A percentile compares a stretch with the other conserved stretches of the same genome.
Conservation (phyloP, 2,888 invertebrate genomes). For the Chalcosyrphus nemorum region DNA sequence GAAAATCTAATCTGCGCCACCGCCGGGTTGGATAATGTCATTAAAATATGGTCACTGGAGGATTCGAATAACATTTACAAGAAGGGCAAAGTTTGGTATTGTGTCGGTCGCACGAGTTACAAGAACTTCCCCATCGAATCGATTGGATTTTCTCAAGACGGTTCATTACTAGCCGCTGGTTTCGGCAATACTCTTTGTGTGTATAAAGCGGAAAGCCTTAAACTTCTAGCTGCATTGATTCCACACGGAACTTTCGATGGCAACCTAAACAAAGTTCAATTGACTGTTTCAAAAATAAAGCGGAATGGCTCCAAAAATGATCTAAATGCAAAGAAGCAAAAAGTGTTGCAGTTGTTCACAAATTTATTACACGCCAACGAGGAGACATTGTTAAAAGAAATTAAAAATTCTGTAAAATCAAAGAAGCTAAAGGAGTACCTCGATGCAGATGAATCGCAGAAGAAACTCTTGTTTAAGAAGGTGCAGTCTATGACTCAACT, state of each 20-base stretch:
- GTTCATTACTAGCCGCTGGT: slow-evolving; percentile 88
- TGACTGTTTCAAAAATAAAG: slow-evolving; percentile 75
- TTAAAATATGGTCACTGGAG: slow-evolving; percentile 87
- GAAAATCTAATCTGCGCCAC: slow-evolving; percentile 85
- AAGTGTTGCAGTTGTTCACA: slow-evolving; percentile 76
- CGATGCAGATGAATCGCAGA: slow-evolving; percentile 71
- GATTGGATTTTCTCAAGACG: slow-evolving; percentile 88
- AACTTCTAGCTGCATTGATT: slow-evolving; percentile 84
- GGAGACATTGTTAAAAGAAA: slow-evolving; percentile 75
- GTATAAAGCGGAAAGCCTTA: slow-evolving; percentile 85
- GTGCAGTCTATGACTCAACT: slow-evolving; percentile 78
- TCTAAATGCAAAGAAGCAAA: slow-evolving; percentile 75
- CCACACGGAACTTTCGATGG: slow-evolving; percentile 79
- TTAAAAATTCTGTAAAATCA: slow-evolving; percentile 67
- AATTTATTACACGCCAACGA: slow-evolving; percentile 78
- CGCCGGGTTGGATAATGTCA: slow-evolving; percentile 86
- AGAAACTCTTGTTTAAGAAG: slow-evolving; percentile 74
- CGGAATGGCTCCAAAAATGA: slow-evolving; percentile 75
- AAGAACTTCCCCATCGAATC: slow-evolving; percentile 84
- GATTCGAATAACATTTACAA: slow-evolving; percentile 84
- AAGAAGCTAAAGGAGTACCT: slow-evolving; percentile 57
- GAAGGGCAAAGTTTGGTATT: slow-evolving; percentile 85
- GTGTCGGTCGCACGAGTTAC: slow-evolving; percentile 85
- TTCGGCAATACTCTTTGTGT: slow-evolving; percentile 87
- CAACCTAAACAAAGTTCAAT: slow-evolving; percentile 77